Conservation (phyloP, 2,797 vertebrate genomes). For the Sebastes itinus region DNA sequence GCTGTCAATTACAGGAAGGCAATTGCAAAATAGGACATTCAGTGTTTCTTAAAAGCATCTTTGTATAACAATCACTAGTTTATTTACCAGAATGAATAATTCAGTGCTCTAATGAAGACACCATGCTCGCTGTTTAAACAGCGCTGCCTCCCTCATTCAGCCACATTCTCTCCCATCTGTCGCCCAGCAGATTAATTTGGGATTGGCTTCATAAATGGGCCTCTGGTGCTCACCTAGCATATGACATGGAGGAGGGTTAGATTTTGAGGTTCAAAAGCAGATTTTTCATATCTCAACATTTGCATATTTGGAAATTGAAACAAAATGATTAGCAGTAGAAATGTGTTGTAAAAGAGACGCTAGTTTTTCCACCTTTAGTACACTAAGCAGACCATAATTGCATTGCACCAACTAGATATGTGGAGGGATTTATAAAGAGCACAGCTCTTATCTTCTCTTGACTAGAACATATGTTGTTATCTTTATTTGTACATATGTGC, state of each 20-base stretch:
- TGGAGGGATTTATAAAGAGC: neutral
- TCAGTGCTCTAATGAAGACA: constrained; percentile 45
- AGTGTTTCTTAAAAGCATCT: constrained; percentile 38
- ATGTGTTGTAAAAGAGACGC: neutral
- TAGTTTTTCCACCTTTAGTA: neutral
- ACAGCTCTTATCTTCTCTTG: neutral
- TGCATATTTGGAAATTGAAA: neutral
- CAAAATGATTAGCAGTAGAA: neutral
- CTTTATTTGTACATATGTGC: neutral
- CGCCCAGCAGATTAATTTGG: constrained; percentile 40
- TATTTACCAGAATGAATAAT: constrained; percentile 68
- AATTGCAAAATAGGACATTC: constrained; percentile 40
- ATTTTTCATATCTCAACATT: constrained; percentile 1
- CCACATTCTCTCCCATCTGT: constrained; percentile 61
- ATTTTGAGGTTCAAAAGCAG: constrained; percentile 16
- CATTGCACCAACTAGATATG: neutral
- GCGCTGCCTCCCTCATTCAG: constrained; percentile 36
- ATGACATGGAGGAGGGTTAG: constrained; percentile 6
- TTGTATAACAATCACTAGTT: constrained; percentile 41
- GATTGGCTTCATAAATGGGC: constrained; percentile 12
- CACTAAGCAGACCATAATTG: neutral
- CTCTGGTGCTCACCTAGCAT: constrained; percentile 18
- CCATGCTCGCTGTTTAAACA: constrained; percentile 29
- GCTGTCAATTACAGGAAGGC: constrained; percentile 41
- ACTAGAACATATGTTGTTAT: constrained; percentile 1